Base-by-base conservation (phyloP, 2,888 invertebrate genomes). In the Buathra laborator region DNA sequence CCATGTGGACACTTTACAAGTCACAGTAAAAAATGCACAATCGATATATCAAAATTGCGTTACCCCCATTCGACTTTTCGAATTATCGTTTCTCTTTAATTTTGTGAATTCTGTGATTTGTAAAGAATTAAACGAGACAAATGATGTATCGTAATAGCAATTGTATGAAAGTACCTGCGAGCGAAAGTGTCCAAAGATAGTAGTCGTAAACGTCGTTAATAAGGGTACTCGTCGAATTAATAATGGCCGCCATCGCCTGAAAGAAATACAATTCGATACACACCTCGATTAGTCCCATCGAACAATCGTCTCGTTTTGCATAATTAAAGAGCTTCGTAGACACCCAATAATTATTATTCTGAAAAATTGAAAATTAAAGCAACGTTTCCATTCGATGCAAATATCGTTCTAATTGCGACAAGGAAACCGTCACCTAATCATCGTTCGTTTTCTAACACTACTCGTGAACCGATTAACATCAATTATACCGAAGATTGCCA, bases 161-260 rank as follows among this genome's bases (percentile, higher is more conserved):
- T 53, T 5, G 16, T 43, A 75, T 24, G 14, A 16, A 82, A 32
- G 67, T 94, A 97, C 97, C 97, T 94, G 97, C 96, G 83, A 97
- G 94, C 82, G 97, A 97, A 88, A 97, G 93, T 0, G 97, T 97
- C 97, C 97, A 97, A 88, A 96, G 92, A 91, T 97, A 97, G 92
- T 96, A 97, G 87, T 96, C 96, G 90, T 97, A 97, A 53, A 92
- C 92, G 71, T 94, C 93, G 84, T 89, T 91, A 43, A 94, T 87
- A 16, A 94, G 86, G 78, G 91, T 91, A 70, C 93, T 89, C 79
- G 94, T 94, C 70, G 94, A 92, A 91, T 94, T 94, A 83, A 94
- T 89, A 82, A 94, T 76, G 80, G 62, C 87, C 89, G 93, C 93
- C 94, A 94, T 94, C 89, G 90, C 89, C 93, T 93, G 86, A 3